Evolutionary conservation across 1,140 invertebrate genomes (phyloP).

Genomic region (Meloidogyne hapla): DNA sequence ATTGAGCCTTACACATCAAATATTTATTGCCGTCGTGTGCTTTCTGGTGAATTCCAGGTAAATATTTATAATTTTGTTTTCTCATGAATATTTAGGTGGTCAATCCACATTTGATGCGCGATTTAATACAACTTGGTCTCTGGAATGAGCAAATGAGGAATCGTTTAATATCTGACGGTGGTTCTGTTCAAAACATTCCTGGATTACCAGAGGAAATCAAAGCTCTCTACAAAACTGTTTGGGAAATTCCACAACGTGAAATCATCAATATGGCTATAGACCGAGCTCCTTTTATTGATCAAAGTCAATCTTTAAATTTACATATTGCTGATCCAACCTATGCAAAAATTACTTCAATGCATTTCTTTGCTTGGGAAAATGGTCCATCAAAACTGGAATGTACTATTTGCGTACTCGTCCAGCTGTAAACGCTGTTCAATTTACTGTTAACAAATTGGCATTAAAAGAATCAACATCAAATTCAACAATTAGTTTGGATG

Average conservation of each 20-base stretch:
- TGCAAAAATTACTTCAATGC: constrained; percentile 91
- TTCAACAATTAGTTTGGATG: neutral
- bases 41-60: constrained; percentile 82
- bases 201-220: constrained; percentile 85
- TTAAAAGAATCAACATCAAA: constrained; percentile 1
- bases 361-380: constrained; percentile 95
- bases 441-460: constrained; percentile 71
- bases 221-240: constrained; percentile 92
- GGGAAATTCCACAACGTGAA: constrained; percentile 93
- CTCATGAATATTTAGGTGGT: constrained; percentile 72
- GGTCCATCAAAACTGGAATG: constrained; percentile 98
- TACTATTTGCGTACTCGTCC: constrained; percentile 96
- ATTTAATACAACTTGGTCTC: constrained; percentile 82
- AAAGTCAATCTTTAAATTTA: constrained; percentile 94
- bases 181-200: constrained; percentile 88
- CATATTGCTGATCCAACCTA: constrained; percentile 91
- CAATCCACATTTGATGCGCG: constrained; percentile 90
- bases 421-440: constrained; percentile 91
- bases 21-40: constrained; percentile 86
- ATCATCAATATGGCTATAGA: constrained; percentile 97
- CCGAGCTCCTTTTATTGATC: constrained; percentile 94
- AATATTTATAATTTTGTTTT: constrained; percentile 28
- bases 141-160: constrained; percentile 98
- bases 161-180: constrained; percentile 82
- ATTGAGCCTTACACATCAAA: constrained; percentile 98